Evolutionary conservation across 2,888 invertebrate species (phyloP).

Genomic region (Philereme vetulata): DNA sequence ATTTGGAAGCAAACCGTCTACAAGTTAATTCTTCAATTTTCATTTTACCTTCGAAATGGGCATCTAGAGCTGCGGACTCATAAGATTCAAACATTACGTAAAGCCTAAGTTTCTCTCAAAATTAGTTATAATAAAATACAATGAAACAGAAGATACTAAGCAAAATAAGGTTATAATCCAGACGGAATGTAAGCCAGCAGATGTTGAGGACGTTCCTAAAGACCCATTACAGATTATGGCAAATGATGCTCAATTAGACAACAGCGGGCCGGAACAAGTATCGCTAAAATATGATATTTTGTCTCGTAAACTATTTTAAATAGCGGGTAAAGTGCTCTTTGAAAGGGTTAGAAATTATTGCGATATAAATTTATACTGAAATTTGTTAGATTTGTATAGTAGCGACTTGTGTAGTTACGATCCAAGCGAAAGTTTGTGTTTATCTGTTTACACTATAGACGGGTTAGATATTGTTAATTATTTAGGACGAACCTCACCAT

Average conservation of each 20-base stretch:
- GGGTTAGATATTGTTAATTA: no score
- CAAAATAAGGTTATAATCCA: slow-evolving; percentile 26
- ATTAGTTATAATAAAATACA: slow-evolving; percentile 22
- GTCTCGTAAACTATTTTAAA: slow-evolving; percentile 30
- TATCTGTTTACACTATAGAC: no score
- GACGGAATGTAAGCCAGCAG: slow-evolving; percentile 26
- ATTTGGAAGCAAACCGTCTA: no score
- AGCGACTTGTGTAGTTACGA: no score
- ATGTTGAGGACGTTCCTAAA: slow-evolving; percentile 31
- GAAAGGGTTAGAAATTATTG: slow-evolving; percentile 28
- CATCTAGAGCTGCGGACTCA: neutral
- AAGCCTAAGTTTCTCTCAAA: slow-evolving; percentile 8
- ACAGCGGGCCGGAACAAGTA: slow-evolving; percentile 29
- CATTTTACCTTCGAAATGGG: no score
- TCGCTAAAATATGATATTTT: slow-evolving; percentile 26
- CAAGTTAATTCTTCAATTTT: no score
- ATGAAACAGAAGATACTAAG: slow-evolving; percentile 22
- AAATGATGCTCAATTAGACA: slow-evolving; percentile 39
- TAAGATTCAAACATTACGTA: slow-evolving; percentile 6
- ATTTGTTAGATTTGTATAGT: no score
- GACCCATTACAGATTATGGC: slow-evolving; percentile 32
- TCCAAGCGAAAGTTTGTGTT: no score
- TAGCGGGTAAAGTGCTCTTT: slow-evolving; percentile 20
- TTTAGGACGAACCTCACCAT: no score
- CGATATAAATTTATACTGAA: slow-evolving; percentile 21